phyloP scores from a whole-genome alignment of 2,888 invertebrate genomes.

The Dasypolia templi region DNA sequence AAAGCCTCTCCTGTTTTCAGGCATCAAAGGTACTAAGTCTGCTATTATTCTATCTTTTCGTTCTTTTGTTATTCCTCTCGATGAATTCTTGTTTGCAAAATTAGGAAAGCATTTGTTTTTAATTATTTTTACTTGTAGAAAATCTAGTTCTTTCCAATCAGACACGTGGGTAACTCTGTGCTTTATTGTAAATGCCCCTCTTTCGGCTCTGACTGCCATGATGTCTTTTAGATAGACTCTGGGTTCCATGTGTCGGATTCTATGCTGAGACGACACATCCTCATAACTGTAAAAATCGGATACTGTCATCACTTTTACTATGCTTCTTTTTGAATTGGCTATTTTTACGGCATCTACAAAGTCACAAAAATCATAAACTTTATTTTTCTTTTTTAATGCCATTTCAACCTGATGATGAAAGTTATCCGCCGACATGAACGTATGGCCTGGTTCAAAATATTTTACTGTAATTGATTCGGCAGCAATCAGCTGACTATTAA shows the following conservation, averaged over 20 bases:
- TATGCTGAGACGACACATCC: constrained; percentile 13
- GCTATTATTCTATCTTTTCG: constrained; percentile 5
- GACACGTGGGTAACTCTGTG: background rate
- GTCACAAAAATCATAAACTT: constrained; percentile 5
- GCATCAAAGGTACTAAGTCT: background rate
- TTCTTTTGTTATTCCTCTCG: background rate
- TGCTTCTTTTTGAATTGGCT: constrained; percentile 2
- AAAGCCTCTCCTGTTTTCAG: background rate
- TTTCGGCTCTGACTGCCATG: constrained; percentile 10
- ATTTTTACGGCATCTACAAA: constrained; percentile 9
- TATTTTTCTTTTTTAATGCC: background rate
- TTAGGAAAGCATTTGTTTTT: constrained; percentile 10
- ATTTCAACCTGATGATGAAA: constrained; percentile 2
- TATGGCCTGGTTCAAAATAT: constrained; percentile 16
- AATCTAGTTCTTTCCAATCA: constrained; percentile 11
- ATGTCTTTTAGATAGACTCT: constrained; percentile 14
- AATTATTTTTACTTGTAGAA: background rate
- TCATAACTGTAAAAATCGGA: constrained; percentile 7
- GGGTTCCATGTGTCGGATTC: constrained; percentile 1
- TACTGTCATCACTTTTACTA: constrained; percentile 1
- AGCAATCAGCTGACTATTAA: constrained; percentile 4
- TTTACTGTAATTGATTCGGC: constrained; percentile 9
- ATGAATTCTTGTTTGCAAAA: constrained; percentile 6
- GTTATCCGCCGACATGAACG: constrained; percentile 1
- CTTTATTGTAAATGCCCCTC: constrained; percentile 2